Base-by-base conservation (phyloP, 2,113 vertebrate genomes). In the Pollachius pollachius region DNA sequence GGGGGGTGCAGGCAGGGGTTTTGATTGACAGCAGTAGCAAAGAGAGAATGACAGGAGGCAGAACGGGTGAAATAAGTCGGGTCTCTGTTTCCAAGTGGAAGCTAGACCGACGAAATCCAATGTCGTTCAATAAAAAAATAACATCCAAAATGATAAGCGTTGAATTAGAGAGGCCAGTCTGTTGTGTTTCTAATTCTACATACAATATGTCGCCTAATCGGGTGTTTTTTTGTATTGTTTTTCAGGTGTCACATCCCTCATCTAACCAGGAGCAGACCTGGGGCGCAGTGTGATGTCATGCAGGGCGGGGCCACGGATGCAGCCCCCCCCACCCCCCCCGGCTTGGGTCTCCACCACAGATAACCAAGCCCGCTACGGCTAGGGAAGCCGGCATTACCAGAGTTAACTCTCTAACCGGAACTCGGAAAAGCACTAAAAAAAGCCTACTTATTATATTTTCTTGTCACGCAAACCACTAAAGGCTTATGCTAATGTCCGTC, bases 241-340 rank as follows among this genome's bases (percentile, higher is more conserved):
- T 87, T 73, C 78, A 92, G 91, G 88, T 78, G 74, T 82, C 67
- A 85, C 84, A n/a, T 89, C 85, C 67, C 91, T 89, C 79, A 87
- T 88, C 70, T 90, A 77, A 86, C 67, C 30, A 65, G 15, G 59
- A 64, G 62, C 65, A 70, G 73, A 60, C 74, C 81, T 69, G 25
- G 62, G 81, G 73, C 2, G 41, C 41, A 48, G 41, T 13, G 41
- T 9, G 41, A 48, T 48, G 41, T 48, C 41, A 48, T 48, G 41
- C 12, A 7, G 30, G 77, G 64, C 72, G 64, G 64, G 63, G 64
- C 17, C 71, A 77, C 19, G 69, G 73, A 70, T 76, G 73, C 71
- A 19, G 6, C 68, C 80, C 62, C 54, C 54, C 11, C 54, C 13
- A 1, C 54, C 15, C 15, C 5, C 9, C 54, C 54, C 52, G 52